phyloP scores from a whole-genome alignment of 2,113 vertebrate species.

The Ailurus styani region DNA sequence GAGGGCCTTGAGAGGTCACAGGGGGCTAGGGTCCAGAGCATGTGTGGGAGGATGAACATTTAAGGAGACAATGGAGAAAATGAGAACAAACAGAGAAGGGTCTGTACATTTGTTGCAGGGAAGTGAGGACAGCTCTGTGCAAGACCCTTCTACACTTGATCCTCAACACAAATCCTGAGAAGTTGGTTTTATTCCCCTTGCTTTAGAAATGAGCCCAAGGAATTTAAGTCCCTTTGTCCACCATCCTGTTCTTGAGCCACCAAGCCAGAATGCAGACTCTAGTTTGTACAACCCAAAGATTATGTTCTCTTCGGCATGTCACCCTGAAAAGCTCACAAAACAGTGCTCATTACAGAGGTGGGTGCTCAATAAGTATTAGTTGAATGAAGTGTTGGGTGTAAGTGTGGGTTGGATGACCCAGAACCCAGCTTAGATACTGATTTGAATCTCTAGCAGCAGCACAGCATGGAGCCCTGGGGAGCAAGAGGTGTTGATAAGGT shows the following conservation, averaged over 20 bases:
- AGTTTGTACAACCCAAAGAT: not conserved
- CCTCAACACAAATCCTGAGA: not conserved
- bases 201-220: not conserved
- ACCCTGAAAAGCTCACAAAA: not conserved
- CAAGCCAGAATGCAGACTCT: not conserved
- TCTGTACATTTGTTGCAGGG: no score
- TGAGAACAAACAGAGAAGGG: no score
- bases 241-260: not conserved
- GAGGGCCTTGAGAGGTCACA: not conserved
- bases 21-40: not conserved
- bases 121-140: not conserved
- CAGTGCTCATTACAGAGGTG: no score
- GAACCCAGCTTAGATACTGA: not conserved
- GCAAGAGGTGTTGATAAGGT: not conserved
- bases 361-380: accelerated
- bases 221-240: not conserved
- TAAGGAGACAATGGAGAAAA: not conserved
- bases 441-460: not conserved
- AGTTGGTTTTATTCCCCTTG: not conserved
- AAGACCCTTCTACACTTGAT: not conserved
- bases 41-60: no score
- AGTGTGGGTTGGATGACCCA: not conserved
- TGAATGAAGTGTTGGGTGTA: not conserved
- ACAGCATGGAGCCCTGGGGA: not conserved
- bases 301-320: not conserved